Evolutionary conservation across 2,113 vertebrate species (phyloP).

Genomic region (Suricata suricatta): DNA sequence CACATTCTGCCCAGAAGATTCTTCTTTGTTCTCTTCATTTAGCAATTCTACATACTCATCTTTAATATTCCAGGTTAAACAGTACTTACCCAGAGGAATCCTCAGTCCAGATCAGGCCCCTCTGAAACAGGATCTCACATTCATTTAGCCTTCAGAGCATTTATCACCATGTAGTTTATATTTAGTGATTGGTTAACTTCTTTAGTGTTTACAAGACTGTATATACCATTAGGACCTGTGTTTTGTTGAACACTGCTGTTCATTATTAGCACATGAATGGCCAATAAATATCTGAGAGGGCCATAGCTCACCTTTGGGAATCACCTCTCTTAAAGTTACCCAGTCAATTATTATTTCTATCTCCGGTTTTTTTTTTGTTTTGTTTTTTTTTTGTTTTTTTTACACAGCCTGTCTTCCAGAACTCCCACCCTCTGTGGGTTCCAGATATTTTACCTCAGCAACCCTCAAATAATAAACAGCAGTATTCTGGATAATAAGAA

Average conservation of each 20-base stretch:
- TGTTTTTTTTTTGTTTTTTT: background rate
- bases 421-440: background rate
- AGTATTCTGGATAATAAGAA: background rate
- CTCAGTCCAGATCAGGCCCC: background rate
- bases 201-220: background rate
- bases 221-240: background rate
- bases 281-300: background rate
- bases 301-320: background rate
- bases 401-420: background rate
- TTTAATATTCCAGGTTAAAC: background rate
- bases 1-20: background rate
- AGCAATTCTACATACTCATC: background rate
- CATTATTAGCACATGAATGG: background rate
- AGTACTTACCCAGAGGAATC: background rate
- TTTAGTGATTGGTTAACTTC: background rate
- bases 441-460: background rate
- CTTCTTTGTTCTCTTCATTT: background rate
- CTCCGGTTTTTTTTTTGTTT: background rate
- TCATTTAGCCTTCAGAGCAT: background rate
- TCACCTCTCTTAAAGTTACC: background rate
- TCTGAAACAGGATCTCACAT: background rate
- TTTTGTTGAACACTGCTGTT: background rate
- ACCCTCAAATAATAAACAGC: background rate
- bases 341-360: background rate
- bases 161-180: background rate